Evolutionary conservation across 2,113 vertebrate species (phyloP).

Genomic region (Ageneiosus marmoratus): DNA sequence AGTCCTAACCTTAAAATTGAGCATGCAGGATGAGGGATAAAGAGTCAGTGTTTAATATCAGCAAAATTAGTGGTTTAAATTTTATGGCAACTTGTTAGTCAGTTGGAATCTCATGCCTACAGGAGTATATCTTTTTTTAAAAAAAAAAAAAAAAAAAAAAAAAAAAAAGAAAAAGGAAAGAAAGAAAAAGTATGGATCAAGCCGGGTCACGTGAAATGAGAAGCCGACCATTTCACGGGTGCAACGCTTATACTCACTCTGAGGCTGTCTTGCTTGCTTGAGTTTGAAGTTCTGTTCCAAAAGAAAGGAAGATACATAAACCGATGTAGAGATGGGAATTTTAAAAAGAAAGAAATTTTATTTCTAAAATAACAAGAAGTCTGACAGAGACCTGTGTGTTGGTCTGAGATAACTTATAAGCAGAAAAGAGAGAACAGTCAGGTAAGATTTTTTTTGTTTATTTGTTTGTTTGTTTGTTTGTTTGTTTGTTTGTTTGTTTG

Average conservation of each 20-base stretch:
- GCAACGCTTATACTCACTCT: slow-evolving; percentile 59
- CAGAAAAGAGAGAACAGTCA: slow-evolving; percentile 51
- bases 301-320: slow-evolving; percentile 35
- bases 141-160: slow-evolving; percentile 23
- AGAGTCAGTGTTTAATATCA: not conserved
- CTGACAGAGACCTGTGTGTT: slow-evolving; percentile 25
- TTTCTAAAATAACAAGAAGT: slow-evolving; percentile 28
- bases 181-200: not conserved
- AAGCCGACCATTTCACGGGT: slow-evolving; percentile 63
- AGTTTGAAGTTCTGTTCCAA: slow-evolving; percentile 55
- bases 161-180: no score
- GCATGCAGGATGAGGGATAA: not conserved
- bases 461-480: slow-evolving; percentile 40
- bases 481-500: slow-evolving; percentile 57
- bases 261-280: slow-evolving; percentile 67
- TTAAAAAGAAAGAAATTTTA: slow-evolving; percentile 27
- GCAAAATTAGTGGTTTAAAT: not conserved
- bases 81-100: not conserved
- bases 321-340: not conserved
- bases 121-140: slow-evolving; percentile 55
- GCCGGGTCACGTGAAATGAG: slow-evolving; percentile 57
- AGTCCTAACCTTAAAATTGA: not conserved
- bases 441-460: slow-evolving; percentile 44
- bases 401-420: slow-evolving; percentile 42
- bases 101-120: slow-evolving; percentile 60